Conservation (phyloP, 2,113 vertebrate species). For the Saimiri boliviensis region DNA sequence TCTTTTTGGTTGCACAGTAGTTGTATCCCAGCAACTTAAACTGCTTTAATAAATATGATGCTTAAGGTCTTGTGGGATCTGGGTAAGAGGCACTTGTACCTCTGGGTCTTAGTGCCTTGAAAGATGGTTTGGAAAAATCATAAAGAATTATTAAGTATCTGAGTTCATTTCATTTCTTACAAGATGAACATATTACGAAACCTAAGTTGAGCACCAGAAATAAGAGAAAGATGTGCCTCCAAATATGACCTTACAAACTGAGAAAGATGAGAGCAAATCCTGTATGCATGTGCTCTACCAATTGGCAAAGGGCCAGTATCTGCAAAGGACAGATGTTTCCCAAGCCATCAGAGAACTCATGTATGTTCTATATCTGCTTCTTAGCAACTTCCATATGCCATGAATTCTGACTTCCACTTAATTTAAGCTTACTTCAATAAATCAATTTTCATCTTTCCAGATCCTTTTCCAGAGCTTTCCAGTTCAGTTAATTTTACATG, state of each 20-base stretch:
- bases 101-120: not conserved
- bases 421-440: not conserved
- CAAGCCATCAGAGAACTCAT: not conserved
- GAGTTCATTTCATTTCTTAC: slow-evolving; percentile 26
- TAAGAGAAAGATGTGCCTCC: not conserved
- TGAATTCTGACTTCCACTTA: not conserved
- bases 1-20: not conserved
- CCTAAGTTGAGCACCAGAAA: not conserved
- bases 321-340: not conserved
- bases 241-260: not conserved
- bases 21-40: not conserved
- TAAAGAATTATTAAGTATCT: not conserved
- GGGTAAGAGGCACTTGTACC: not conserved
- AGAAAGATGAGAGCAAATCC: not conserved
- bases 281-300: not conserved
- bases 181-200: not conserved
- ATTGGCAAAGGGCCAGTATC: not conserved
- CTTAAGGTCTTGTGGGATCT: not conserved
- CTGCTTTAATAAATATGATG: not conserved
- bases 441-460: not conserved
- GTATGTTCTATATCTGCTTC: not conserved
- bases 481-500: not conserved
- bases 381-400: not conserved
- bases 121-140: not conserved
- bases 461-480: not conserved